Percentiles rank a stretch among this genome's conserved stretches.
These are phyloP conservation scores for Apistogramma diplotaenia DNA, from an alignment of 2,113 vertebrate species.

Conservation along the genomic window DNA sequence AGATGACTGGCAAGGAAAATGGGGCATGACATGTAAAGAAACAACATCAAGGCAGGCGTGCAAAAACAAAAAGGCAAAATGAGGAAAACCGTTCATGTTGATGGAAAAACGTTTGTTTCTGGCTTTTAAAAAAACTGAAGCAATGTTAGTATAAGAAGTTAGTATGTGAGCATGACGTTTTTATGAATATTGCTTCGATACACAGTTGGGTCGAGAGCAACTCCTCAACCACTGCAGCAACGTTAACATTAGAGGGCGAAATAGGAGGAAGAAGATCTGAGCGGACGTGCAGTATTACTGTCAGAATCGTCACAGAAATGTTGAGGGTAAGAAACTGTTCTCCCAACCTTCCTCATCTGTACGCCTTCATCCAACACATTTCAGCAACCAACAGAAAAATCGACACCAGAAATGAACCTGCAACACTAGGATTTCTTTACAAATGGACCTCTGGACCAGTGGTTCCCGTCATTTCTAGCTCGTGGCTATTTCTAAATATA, in stretches of 20 bases:
- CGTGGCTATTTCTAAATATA: neutral
- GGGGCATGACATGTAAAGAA: neutral
- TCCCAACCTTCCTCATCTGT: neutral
- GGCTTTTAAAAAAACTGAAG: neutral
- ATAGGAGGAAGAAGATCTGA: neutral
- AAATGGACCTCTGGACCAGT: neutral
- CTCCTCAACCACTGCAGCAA: conserved; percentile 1
- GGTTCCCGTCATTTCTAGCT: neutral
- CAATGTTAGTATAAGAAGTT: neutral
- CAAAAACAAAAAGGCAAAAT: conserved; percentile 5
- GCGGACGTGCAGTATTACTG: neutral
- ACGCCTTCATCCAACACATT: neutral
- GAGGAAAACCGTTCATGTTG: neutral
- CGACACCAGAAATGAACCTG: neutral
- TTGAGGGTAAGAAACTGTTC: neutral
- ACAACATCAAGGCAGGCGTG: neutral
- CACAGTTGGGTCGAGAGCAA: neutral
- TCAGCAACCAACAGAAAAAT: neutral
- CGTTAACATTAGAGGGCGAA: neutral
- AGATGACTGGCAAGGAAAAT: neutral
- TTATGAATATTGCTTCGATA: conserved; percentile 54
- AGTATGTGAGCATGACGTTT: neutral
- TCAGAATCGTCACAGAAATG: neutral
- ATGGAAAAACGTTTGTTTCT: neutral
- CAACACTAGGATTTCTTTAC: neutral